A percentile compares a stretch with the other conserved stretches of the same genome.
phyloP scores from a whole-genome alignment of 2,888 invertebrate genomes.

The Papilio gigon region DNA sequence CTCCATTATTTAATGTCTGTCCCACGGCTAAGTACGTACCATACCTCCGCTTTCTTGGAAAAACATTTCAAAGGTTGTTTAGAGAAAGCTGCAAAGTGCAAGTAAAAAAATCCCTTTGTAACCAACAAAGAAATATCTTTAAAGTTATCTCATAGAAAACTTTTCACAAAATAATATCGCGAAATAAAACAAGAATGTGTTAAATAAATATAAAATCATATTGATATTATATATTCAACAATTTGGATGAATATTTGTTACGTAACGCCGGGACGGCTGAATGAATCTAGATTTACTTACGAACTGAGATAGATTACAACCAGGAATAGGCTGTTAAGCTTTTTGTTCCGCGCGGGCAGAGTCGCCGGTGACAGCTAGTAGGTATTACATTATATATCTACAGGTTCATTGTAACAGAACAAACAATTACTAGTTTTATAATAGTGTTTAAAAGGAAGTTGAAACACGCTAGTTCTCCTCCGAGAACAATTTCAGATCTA shows the following conservation, averaged over 20 bases:
- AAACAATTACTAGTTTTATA: conserved; percentile 19
- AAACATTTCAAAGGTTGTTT: conserved; percentile 36
- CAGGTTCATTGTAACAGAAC: background rate
- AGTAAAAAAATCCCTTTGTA: conserved; percentile 37
- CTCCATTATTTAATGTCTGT: conserved; percentile 33
- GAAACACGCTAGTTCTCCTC: conserved; percentile 17
- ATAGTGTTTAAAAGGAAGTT: conserved; percentile 9
- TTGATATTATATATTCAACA: too few species aligned
- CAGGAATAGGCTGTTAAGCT: too few species aligned
- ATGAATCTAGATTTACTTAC: too few species aligned
- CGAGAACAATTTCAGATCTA: conserved; percentile 29
- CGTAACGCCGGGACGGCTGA: too few species aligned
- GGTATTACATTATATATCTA: too few species aligned
- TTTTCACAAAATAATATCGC: background rate
- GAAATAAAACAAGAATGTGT: background rate
- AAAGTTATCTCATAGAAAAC: conserved; percentile 27
- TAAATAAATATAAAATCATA: background rate
- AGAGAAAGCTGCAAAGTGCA: conserved; percentile 37
- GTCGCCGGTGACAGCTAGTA: too few species aligned
- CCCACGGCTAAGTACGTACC: conserved; percentile 35
- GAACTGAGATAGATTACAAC: too few species aligned
- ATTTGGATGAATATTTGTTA: too few species aligned
- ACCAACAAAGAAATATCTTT: conserved; percentile 11
- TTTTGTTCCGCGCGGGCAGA: too few species aligned
- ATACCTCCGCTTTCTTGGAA: conserved; percentile 39